A percentile compares a stretch with the other conserved stretches of the same genome.
These are phyloP conservation scores for Tautogolabrus adspersus DNA, from an alignment of 2,113 vertebrate genomes.

Conservation along the genomic window DNA sequence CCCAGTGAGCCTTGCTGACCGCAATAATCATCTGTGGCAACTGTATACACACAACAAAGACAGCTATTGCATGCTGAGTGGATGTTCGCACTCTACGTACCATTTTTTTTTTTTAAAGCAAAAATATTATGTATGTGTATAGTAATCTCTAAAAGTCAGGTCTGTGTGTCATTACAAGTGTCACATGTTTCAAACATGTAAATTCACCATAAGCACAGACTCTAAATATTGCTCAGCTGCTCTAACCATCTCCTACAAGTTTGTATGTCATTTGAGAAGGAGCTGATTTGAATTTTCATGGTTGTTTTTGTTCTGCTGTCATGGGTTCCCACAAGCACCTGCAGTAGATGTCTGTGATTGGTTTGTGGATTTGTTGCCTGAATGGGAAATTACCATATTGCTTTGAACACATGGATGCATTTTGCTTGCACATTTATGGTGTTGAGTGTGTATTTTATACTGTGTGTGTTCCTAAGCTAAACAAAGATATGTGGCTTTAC, in stretches of 20 bases:
- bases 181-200: neutral
- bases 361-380: conserved; percentile 34
- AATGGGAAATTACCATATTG: neutral
- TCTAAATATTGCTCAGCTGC: neutral
- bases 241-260: conserved; percentile 15
- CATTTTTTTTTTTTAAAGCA: conserved; percentile 6
- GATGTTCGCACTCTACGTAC: neutral
- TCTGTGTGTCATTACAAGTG: neutral
- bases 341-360: conserved; percentile 23
- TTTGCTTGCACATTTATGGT: conserved; percentile 5
- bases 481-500: neutral
- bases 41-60: conserved; percentile 50
- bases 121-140: neutral
- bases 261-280: conserved; percentile 57
- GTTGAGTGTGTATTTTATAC: neutral
- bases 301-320: conserved; percentile 24
- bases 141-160: neutral
- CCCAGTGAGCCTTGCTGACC: conserved; percentile 51
- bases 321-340: conserved; percentile 46
- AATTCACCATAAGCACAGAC: conserved; percentile 10
- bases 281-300: conserved; percentile 72
- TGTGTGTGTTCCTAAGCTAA: neutral
- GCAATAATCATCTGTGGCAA: conserved; percentile 53
- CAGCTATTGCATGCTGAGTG: conserved; percentile 32
- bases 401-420: neutral